Evolutionary conservation across 2,888 invertebrate genomes (phyloP).

Genomic region (Cactoblastis cactorum): DNA sequence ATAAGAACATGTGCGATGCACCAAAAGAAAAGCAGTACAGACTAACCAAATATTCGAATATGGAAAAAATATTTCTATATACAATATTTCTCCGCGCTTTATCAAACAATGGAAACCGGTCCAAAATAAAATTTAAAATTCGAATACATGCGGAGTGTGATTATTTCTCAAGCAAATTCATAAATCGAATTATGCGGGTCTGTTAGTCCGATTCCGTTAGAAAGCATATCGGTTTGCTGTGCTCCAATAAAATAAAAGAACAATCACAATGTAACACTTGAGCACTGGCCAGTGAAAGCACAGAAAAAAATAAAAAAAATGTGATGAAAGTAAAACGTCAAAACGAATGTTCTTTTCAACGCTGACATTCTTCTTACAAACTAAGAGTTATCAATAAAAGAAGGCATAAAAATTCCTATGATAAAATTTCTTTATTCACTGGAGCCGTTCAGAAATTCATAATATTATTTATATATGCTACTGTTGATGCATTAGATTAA

Average conservation of each 20-base stretch:
- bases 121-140: no score
- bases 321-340: constrained; percentile 15
- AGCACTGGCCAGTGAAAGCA: constrained; percentile 34
- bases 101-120: no score
- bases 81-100: no score
- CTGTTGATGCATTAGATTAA: no score
- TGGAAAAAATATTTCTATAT: no score
- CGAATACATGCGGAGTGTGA: not conserved
- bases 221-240: constrained; percentile 63
- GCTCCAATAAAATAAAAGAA: constrained; percentile 60
- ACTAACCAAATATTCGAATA: no score
- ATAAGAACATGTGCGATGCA: no score
- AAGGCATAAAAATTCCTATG: no score
- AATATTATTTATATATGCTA: no score
- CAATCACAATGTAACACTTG: constrained; percentile 42
- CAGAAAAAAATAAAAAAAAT: constrained; percentile 15
- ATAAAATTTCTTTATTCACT: not conserved
- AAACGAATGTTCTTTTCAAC: not conserved
- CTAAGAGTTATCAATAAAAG: not conserved
- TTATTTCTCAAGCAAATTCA: not conserved
- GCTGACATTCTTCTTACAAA: not conserved
- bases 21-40: no score
- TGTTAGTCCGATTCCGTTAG: constrained; percentile 36
- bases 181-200: constrained; percentile 6
- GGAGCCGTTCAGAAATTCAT: not conserved